phyloP scores from a whole-genome alignment of 2,797 vertebrate genomes.

The Neostethus bicornis region DNA sequence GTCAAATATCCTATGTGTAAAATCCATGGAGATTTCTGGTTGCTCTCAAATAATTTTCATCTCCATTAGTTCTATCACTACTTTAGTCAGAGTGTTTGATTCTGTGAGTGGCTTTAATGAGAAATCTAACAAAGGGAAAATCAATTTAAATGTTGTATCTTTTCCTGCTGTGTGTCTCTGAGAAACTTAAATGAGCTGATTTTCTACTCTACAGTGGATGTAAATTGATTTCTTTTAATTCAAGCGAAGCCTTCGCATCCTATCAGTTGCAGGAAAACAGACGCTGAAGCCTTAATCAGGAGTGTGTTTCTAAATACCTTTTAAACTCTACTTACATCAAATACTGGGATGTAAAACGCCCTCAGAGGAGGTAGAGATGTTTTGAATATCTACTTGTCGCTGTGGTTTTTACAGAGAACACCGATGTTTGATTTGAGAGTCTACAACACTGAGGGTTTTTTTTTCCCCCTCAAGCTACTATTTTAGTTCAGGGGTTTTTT shows the following conservation, averaged over 20 bases:
- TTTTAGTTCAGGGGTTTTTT: background rate
- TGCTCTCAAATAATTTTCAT: conserved; percentile 23
- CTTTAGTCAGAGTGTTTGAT: background rate
- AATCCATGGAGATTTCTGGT: conserved; percentile 28
- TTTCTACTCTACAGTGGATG: conserved; percentile 3
- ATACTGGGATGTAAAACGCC: background rate
- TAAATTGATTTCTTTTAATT: background rate
- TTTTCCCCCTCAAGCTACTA: conserved; percentile 1
- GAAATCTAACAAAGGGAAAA: conserved; percentile 13
- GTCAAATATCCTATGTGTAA: conserved; percentile 27
- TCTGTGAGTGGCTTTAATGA: conserved; percentile 5
- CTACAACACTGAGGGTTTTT: background rate
- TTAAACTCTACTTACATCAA: background rate
- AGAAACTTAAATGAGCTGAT: conserved; percentile 3
- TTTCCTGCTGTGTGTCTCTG: background rate
- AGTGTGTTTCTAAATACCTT: background rate
- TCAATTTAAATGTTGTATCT: background rate
- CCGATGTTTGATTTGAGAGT: too few species aligned
- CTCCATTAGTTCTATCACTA: conserved; percentile 16
- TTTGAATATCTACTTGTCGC: too few species aligned
- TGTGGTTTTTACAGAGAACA: too few species aligned
- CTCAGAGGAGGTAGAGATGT: background rate
- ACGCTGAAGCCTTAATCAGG: background rate
- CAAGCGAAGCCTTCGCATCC: background rate
- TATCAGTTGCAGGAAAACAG: conserved; percentile 3